A percentile compares a stretch with the other conserved stretches of the same genome.
These are phyloP conservation scores for Anniella stebbinsi DNA, from an alignment of 2,797 vertebrate species.

Conservation along the genomic window DNA sequence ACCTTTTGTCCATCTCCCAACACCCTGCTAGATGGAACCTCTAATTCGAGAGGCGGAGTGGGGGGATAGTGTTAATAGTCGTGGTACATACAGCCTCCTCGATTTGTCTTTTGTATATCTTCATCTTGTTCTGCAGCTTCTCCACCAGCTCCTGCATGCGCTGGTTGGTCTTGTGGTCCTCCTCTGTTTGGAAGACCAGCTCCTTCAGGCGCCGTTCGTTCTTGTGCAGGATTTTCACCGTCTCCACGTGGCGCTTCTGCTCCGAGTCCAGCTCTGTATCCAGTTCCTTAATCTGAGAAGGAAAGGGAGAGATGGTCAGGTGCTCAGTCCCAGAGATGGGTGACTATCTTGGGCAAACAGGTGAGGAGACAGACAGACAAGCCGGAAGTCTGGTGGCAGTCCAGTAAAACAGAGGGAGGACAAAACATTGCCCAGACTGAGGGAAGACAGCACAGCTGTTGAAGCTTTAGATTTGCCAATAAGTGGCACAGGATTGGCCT, in stretches of 20 bases:
- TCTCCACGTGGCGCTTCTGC: conserved; percentile 77
- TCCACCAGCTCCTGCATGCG: conserved; percentile 80
- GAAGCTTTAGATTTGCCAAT: too few species aligned
- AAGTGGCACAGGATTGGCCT: too few species aligned
- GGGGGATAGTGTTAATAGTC: accelerated
- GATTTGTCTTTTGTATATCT: conserved; percentile 80
- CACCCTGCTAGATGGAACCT: too few species aligned
- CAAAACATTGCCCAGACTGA: too few species aligned
- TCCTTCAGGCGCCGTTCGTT: conserved; percentile 79
- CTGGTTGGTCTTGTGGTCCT: conserved; percentile 82
- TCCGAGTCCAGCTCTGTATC: conserved; percentile 78
- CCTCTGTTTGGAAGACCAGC: conserved; percentile 80
- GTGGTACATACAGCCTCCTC: conserved; percentile 70
- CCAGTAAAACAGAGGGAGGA: not conserved
- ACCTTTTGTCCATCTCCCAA: too few species aligned
- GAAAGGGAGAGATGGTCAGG: not conserved
- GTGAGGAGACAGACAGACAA: not conserved
- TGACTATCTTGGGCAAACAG: not conserved
- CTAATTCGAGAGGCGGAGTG: too few species aligned
- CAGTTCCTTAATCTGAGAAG: conserved; percentile 77
- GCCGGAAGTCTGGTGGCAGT: not conserved
- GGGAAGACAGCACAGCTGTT: too few species aligned
- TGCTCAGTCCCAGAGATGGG: not conserved
- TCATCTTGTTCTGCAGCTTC: conserved; percentile 82
- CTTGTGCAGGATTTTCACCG: conserved; percentile 77